A percentile compares a stretch with the other conserved stretches of the same genome.
Conservation (phyloP, 2,113 vertebrate genomes). For the Thryonomys swinderianus region DNA sequence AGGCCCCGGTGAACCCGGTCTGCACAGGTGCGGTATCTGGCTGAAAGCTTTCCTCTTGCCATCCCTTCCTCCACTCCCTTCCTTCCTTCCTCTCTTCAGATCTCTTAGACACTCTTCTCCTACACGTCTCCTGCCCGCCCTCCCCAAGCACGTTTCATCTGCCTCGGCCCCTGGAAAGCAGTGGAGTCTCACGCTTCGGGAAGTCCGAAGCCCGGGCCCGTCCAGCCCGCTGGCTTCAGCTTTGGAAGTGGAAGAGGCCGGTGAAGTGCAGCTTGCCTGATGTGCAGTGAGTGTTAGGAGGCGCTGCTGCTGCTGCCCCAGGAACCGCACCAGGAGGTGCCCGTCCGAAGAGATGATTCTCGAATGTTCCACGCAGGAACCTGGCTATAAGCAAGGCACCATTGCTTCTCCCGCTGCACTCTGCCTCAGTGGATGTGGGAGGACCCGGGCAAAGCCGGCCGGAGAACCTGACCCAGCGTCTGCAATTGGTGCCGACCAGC, state of each 20-base stretch:
- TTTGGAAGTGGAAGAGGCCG: too few species aligned
- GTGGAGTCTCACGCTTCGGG: neutral
- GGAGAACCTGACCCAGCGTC: neutral
- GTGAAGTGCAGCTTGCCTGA: neutral
- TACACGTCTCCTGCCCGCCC: too few species aligned
- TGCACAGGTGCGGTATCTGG: neutral
- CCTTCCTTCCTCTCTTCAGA: neutral
- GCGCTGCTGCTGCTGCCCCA: neutral
- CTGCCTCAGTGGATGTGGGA: neutral
- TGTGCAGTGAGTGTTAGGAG: neutral
- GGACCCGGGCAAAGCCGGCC: too few species aligned
- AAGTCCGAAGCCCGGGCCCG: neutral
- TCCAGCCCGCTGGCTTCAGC: too few species aligned
- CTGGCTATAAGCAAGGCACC: neutral
- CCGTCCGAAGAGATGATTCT: neutral
- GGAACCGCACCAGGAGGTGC: neutral
- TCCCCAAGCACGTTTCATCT: neutral
- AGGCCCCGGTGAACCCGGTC: neutral
- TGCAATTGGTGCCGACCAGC: neutral
- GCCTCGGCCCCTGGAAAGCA: neutral
- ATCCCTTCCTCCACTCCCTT: neutral
- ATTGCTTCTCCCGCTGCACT: rapidly evolving
- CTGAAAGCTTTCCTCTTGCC: neutral
- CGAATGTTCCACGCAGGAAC: neutral
- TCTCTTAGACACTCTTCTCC: neutral